Percentiles rank a stretch among this genome's conserved stretches.
These are phyloP conservation scores for Istiophorus platypterus DNA, from an alignment of 2,113 vertebrate species.

Conservation along the genomic window DNA sequence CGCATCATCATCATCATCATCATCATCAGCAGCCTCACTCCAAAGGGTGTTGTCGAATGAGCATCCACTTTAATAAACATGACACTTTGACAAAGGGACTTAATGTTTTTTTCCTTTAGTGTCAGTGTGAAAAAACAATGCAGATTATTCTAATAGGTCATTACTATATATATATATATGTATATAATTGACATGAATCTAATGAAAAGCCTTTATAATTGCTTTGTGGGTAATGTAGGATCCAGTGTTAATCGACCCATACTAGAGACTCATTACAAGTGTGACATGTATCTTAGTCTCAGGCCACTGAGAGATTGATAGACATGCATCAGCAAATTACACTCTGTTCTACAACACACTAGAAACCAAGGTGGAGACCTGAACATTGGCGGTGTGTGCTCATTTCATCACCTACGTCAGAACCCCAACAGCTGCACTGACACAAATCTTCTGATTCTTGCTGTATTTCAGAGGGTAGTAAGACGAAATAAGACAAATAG, in stretches of 20 bases:
- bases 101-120: not conserved
- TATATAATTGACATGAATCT: not conserved
- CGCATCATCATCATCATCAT: slow-evolving; percentile 48
- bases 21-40: slow-evolving; percentile 29
- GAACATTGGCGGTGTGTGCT: too few relatives aligned
- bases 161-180: not conserved
- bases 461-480: too few relatives aligned
- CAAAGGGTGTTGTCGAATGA: not conserved
- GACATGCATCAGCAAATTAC: not conserved
- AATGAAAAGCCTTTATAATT: not conserved
- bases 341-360: too few relatives aligned
- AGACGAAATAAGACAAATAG: not conserved
- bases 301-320: not conserved
- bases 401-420: too few relatives aligned
- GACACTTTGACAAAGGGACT: not conserved
- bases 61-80: slow-evolving; percentile 15
- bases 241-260: not conserved
- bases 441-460: too few relatives aligned
- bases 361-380: too few relatives aligned
- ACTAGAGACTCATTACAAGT: not conserved
- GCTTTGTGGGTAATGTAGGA: not conserved
- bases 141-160: not conserved
- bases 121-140: not conserved
- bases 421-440: too few relatives aligned
- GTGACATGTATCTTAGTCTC: not conserved